Conservation (phyloP, 23 tunicate genomes). For the Phallusia fumigata region DNA sequence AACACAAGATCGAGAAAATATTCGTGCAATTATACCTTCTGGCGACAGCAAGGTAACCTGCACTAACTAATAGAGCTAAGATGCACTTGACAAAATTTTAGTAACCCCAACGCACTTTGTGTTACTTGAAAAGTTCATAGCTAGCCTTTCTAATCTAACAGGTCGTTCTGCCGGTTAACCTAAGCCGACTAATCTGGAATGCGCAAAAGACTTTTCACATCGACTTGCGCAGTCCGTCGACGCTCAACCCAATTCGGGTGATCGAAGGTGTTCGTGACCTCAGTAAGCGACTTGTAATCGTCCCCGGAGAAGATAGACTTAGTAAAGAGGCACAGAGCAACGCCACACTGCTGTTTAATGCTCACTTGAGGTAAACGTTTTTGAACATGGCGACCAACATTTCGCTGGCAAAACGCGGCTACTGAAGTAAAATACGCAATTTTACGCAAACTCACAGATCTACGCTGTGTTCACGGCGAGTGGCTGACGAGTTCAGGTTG, state of each 20-base stretch:
- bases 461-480: slow-evolving; percentile 93
- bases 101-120: too few relatives aligned
- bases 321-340: slow-evolving; percentile 98
- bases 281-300: slow-evolving; percentile 89
- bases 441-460: slow-evolving; percentile 46
- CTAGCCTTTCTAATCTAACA: not conserved
- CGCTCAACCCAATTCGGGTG: slow-evolving; percentile 81
- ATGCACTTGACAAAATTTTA: too few relatives aligned
- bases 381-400: not conserved
- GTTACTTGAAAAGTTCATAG: too few relatives aligned
- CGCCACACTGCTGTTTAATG: slow-evolving; percentile 97
- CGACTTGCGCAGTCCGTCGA: slow-evolving; percentile 72
- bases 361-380: slow-evolving; percentile 77
- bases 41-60: slow-evolving; percentile 96
- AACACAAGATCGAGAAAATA: slow-evolving; percentile 79
- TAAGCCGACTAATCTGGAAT: slow-evolving; percentile 92
- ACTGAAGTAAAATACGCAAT: not conserved
- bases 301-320: slow-evolving; percentile 90
- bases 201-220: slow-evolving; percentile 97
- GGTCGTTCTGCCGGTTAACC: slow-evolving; percentile 98
- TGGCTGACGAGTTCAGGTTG: slow-evolving; percentile 92
- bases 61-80: too few relatives aligned
- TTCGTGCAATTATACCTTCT: slow-evolving; percentile 88
- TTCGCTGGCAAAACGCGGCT: too few relatives aligned
- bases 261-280: slow-evolving; percentile 90